A percentile compares a stretch with the other conserved stretches of the same genome.
Conservation (phyloP, 1,140 invertebrate genomes). For the Nephila pilipes region DNA sequence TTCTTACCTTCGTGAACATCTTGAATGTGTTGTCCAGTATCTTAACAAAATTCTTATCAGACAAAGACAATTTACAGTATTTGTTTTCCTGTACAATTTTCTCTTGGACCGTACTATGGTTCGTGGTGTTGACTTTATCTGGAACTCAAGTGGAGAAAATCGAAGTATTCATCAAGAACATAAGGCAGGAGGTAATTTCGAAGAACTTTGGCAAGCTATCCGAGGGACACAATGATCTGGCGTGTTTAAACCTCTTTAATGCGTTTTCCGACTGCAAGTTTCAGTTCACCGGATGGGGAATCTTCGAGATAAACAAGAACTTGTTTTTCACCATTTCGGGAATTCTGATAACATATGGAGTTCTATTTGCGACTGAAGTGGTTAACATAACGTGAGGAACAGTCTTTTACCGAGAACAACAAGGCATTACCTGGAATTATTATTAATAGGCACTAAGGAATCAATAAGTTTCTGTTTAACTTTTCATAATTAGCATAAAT, state of each 20-base stretch:
- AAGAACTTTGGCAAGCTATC: background rate
- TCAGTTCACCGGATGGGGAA: background rate
- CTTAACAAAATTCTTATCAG: background rate
- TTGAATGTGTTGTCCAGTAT: slow-evolving; percentile 21
- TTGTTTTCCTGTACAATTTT: background rate
- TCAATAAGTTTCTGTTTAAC: too few species aligned
- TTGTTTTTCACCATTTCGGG: slow-evolving; percentile 21
- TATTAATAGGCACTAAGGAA: too few species aligned
- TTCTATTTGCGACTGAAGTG: slow-evolving; percentile 2
- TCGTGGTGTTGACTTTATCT: background rate
- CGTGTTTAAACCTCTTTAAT: background rate
- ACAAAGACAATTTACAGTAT: background rate
- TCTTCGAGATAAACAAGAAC: slow-evolving; percentile 5
- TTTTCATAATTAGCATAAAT: too few species aligned
- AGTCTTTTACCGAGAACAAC: too few species aligned
- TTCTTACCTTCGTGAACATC: slow-evolving; percentile 15
- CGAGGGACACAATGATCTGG: background rate
- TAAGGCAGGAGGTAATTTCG: background rate
- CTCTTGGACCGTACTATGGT: slow-evolving; percentile 28
- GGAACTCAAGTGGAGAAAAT: background rate
- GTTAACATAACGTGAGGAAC: too few species aligned
- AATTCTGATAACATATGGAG: slow-evolving; percentile 26
- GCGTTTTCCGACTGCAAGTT: background rate
- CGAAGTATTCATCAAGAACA: background rate
- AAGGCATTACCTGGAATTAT: too few species aligned